Percentiles rank a stretch among this genome's conserved stretches.
Evolutionary conservation across 1,140 invertebrate genomes (phyloP).

Genomic region (Lanistes nyassanus): DNA sequence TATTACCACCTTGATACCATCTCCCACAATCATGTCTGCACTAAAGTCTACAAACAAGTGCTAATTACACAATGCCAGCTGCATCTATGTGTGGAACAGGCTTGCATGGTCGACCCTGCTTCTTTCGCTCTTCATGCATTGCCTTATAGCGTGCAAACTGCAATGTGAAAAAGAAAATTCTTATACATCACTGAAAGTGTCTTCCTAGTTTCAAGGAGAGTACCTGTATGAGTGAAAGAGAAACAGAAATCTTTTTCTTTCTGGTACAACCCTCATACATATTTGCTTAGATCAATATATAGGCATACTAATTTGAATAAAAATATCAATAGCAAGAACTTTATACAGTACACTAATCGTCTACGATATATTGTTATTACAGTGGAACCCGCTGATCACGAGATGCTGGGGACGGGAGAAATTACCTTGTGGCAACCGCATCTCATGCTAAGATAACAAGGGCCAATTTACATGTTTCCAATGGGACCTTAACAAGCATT

Average conservation of each 20-base stretch:
- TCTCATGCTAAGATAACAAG: too few relatives aligned
- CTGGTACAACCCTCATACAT: not conserved
- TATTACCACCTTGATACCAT: too few relatives aligned
- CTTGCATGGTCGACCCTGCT: slow-evolving; percentile 6
- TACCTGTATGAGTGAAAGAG: not conserved
- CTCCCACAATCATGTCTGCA: too few relatives aligned
- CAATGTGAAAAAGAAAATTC: not conserved
- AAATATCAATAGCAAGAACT: not conserved
- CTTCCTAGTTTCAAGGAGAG: not conserved
- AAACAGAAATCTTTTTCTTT: not conserved
- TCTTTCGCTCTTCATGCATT: slow-evolving; percentile 15
- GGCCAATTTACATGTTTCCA: too few relatives aligned
- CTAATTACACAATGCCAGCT: slow-evolving; percentile 75
- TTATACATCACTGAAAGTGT: not conserved
- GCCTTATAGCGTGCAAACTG: slow-evolving; percentile 5
- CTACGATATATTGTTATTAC: not conserved
- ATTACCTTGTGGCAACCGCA: too few relatives aligned
- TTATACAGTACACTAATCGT: not conserved
- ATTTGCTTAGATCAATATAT: not conserved
- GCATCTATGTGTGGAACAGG: not conserved
- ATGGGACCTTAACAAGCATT: not conserved
- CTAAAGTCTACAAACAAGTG: too few relatives aligned
- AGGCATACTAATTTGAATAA: not conserved
- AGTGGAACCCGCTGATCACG: too few relatives aligned
- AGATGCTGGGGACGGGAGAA: too few relatives aligned